Conservation (phyloP, 1,140 invertebrate genomes). For the Sinella curviseta region DNA sequence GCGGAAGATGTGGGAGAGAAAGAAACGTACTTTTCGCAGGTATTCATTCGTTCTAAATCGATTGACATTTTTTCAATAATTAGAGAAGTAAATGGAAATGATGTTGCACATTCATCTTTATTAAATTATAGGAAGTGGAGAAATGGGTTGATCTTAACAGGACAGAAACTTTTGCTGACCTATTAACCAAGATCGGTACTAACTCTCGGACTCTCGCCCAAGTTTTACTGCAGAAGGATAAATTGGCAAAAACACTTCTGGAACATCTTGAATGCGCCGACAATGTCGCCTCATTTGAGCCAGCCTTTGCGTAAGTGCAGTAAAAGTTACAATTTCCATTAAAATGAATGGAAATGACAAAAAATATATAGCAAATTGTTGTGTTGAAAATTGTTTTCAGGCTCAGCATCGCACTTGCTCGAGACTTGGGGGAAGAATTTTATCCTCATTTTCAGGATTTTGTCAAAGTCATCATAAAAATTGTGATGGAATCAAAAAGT, state of each 20-base stretch:
- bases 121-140: slow-evolving; percentile 21
- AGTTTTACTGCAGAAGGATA: slow-evolving; percentile 33
- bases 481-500: slow-evolving; percentile 25
- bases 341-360: background rate
- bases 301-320: slow-evolving; percentile 24
- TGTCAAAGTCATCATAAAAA: slow-evolving; percentile 28
- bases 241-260: slow-evolving; percentile 10
- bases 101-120: background rate
- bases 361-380: background rate
- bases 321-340: background rate
- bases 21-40: slow-evolving; percentile 29
- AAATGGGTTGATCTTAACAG: slow-evolving; percentile 34
- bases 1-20: background rate
- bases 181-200: slow-evolving; percentile 19
- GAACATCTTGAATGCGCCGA: slow-evolving; percentile 1
- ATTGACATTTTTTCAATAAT: too few relatives aligned
- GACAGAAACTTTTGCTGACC: slow-evolving; percentile 30
- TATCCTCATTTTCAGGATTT: slow-evolving; percentile 31
- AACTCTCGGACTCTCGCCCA: slow-evolving; percentile 28
- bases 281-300: slow-evolving; percentile 30
- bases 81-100: too few relatives aligned
- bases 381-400: slow-evolving; percentile 30
- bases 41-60: background rate
- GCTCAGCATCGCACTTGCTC: slow-evolving; percentile 21
- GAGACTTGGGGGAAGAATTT: slow-evolving; percentile 34